Evolutionary conservation across 2,888 invertebrate species (phyloP).

Genomic region (Ecliptopera silaceata): DNA sequence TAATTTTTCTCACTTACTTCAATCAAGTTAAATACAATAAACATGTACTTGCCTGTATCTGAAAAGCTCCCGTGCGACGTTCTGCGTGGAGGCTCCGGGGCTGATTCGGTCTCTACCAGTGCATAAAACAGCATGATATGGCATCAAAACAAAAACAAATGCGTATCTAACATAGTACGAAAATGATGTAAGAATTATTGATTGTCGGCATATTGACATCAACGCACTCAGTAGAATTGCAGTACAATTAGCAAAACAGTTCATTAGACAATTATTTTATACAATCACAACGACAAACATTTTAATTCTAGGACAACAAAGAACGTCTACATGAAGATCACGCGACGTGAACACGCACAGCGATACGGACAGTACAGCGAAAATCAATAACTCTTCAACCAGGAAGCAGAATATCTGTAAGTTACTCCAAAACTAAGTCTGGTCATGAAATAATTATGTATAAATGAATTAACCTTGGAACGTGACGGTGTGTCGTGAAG

Average conservation of each 20-base stretch:
- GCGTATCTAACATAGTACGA: constrained; percentile 38
- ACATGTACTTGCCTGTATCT: constrained; percentile 80
- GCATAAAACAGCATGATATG: constrained; percentile 63
- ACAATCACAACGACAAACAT: constrained; percentile 35
- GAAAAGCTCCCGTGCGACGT: constrained; percentile 79
- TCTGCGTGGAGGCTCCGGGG: constrained; percentile 86
- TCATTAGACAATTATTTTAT: constrained; percentile 25
- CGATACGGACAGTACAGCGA: constrained; percentile 49
- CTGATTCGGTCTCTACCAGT: constrained; percentile 83
- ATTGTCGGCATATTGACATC: constrained; percentile 25
- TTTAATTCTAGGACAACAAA: constrained; percentile 36
- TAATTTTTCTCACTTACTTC: constrained; percentile 14
- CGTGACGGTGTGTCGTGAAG: constrained; percentile 87
- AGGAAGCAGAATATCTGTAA: constrained; percentile 45
- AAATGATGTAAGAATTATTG: constrained; percentile 39
- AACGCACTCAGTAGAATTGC: constrained; percentile 6
- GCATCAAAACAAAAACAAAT: constrained; percentile 53
- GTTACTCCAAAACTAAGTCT: constrained; percentile 67
- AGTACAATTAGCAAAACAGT: constrained; percentile 18
- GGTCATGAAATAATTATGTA: constrained; percentile 40
- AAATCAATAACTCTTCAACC: constrained; percentile 60
- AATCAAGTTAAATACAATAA: constrained; percentile 15
- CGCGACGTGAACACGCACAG: constrained; percentile 54
- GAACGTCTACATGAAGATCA: constrained; percentile 41
- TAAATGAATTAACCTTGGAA: constrained; percentile 86